These are phyloP conservation scores for Meteorus colon DNA, from an alignment of 2,888 invertebrate species.

Conservation along the genomic window DNA sequence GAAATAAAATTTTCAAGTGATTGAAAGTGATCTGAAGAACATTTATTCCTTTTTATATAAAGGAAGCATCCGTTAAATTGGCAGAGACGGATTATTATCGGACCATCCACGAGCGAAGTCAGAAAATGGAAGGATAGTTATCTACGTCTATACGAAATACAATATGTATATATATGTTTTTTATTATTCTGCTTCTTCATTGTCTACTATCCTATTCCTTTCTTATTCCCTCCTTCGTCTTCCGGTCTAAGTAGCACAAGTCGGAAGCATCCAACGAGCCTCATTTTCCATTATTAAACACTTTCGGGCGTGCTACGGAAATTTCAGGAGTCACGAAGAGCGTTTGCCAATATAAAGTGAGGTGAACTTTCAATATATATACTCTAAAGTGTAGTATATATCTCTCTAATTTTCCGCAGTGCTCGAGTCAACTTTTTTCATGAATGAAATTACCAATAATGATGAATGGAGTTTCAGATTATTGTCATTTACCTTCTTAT, in stretches of 20 bases:
- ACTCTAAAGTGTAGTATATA: background rate
- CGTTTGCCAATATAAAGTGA: slow-evolving; percentile 15
- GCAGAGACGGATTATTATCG: background rate
- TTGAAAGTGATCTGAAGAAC: background rate
- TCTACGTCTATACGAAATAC: background rate
- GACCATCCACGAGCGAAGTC: background rate
- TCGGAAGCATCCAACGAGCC: slow-evolving; percentile 10
- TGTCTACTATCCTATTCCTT: background rate
- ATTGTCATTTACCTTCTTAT: background rate
- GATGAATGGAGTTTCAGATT: background rate
- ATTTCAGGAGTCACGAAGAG: slow-evolving; percentile 17
- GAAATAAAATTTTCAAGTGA: background rate
- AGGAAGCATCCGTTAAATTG: background rate
- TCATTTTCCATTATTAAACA: slow-evolving; percentile 27
- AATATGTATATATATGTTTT: background rate
- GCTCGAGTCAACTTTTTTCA: background rate
- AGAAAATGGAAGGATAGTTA: background rate
- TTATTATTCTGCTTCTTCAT: background rate
- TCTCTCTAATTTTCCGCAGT: background rate
- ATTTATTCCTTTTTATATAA: background rate
- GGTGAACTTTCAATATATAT: slow-evolving; percentile 7
- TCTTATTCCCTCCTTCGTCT: background rate
- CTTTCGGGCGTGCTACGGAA: slow-evolving; percentile 10
- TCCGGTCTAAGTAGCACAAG: background rate
- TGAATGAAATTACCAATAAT: background rate